Conservation (phyloP, 2,888 invertebrate genomes). For the Didymodactylos carnosus region DNA sequence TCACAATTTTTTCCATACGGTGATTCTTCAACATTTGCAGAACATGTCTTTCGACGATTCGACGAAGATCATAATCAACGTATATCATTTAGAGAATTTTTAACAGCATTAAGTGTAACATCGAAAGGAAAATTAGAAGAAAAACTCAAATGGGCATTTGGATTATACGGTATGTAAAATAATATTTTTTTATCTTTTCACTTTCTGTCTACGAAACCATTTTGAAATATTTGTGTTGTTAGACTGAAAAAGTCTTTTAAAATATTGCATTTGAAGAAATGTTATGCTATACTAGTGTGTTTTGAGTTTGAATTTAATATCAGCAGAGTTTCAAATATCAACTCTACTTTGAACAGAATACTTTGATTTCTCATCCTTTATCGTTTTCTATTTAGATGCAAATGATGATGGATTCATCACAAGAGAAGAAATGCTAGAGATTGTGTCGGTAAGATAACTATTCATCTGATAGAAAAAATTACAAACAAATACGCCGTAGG, state of each 20-base stretch:
- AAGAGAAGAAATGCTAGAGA: neutral
- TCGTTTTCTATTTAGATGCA: too few species aligned
- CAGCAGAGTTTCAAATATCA: too few species aligned
- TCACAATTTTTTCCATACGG: conserved; percentile 97
- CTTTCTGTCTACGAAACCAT: too few species aligned
- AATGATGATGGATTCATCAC: neutral
- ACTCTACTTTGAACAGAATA: too few species aligned
- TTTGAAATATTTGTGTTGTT: too few species aligned
- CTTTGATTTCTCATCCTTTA: too few species aligned
- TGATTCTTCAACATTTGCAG: conserved; percentile 73
- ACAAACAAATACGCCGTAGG: neutral
- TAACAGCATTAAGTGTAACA: conserved; percentile 86
- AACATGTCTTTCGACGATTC: conserved; percentile 64
- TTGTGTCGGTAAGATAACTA: neutral
- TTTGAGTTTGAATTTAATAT: too few species aligned
- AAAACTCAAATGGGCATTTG: conserved; percentile 94
- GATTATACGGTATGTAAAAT: conserved; percentile 94
- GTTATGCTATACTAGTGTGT: too few species aligned
- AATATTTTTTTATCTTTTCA: conserved; percentile 97
- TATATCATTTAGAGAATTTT: conserved; percentile 52
- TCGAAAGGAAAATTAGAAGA: conserved; percentile 89
- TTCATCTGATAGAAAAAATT: neutral
- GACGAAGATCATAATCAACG: conserved; percentile 79
- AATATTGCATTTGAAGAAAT: too few species aligned
- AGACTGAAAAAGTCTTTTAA: too few species aligned